Base-by-base conservation (phyloP, 2,888 invertebrate species). In the Copidosoma aretas region DNA sequence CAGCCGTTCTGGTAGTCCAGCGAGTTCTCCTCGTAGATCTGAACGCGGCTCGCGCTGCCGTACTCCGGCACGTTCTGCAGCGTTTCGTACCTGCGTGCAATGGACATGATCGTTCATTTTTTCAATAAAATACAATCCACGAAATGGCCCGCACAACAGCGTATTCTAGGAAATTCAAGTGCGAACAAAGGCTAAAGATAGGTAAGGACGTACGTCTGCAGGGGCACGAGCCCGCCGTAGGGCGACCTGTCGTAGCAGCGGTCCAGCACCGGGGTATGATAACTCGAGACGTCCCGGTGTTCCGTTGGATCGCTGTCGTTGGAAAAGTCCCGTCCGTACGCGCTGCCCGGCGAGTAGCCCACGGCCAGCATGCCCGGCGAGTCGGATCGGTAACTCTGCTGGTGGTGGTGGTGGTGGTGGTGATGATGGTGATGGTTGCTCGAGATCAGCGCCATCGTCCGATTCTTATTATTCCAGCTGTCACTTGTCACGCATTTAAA, bases 371-470 rank as follows among this genome's bases (percentile, higher is more conserved):
- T 80, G 52, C 81, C 79, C 32, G 76, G 71, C 8, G 79, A 74
- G 0, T 75, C 68, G 0, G 43, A 46, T 46, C 43, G 43, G 43
- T 46, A 46, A 46, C 43, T 17, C 43, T 15, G 76, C 68, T 1
- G 78, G 69, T 66, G 78, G 77, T 19, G 19, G 22, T 22, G 22
- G 10, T 2, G 25, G 54, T 24, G 17, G 24, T 24, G 25, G 24
- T 54, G 17, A 25, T 17, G 24, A 46, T 14, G n/a, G 67, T 81
- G 79, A 49, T 76, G 74, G 51, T 74, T 77, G 65, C 80, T 83
- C 43, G 81, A 77, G 32, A 81, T 72, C 22, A 83, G 68, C 25
- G 82, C 82, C 83, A 83, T 83, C 8, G 12, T 22, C 64, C 22
- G 43, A 14, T 12, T 46, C 41, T 17, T 46, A 12, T 12, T 46